Conservation (phyloP, 1,140 invertebrate genomes). For the Drosophila leontia region DNA sequence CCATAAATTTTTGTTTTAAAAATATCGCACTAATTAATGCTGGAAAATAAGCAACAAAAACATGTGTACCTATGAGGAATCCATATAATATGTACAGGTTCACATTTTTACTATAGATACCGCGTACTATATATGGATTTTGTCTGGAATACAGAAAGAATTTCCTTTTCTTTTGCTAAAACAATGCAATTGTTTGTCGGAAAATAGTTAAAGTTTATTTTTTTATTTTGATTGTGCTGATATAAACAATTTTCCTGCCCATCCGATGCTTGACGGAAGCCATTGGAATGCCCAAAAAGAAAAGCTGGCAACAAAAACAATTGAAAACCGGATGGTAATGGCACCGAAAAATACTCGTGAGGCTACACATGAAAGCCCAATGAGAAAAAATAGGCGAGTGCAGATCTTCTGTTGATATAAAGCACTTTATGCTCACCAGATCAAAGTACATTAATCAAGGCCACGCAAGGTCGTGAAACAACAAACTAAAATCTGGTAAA, state of each 20-base stretch:
- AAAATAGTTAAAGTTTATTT: conserved; percentile 75
- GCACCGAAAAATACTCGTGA: conserved; percentile 46
- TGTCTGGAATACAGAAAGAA: conserved; percentile 8
- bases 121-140: neutral
- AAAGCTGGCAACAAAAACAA: conserved; percentile 34
- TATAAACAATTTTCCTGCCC: conserved; percentile 70
- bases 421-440: conserved; percentile 68
- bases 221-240: conserved; percentile 70
- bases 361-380: conserved; percentile 70
- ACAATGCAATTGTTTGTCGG: conserved; percentile 72
- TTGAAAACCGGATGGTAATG: conserved; percentile 71
- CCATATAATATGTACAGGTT: neutral
- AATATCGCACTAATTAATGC: conserved; percentile 67
- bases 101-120: conserved; percentile 9
- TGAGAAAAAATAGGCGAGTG: conserved; percentile 37
- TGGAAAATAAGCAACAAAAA: conserved; percentile 30
- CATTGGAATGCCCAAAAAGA: conserved; percentile 49
- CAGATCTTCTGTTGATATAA: conserved; percentile 61
- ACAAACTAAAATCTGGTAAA: conserved; percentile 29
- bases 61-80: conserved; percentile 17
- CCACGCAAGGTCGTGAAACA: conserved; percentile 52
- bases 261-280: conserved; percentile 65
- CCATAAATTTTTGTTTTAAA: conserved; percentile 49
- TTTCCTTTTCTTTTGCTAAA: conserved; percentile 18
- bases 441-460: conserved; percentile 79